Conservation (phyloP, 2,888 invertebrate genomes). For the Caenorhabditis uteleia region DNA sequence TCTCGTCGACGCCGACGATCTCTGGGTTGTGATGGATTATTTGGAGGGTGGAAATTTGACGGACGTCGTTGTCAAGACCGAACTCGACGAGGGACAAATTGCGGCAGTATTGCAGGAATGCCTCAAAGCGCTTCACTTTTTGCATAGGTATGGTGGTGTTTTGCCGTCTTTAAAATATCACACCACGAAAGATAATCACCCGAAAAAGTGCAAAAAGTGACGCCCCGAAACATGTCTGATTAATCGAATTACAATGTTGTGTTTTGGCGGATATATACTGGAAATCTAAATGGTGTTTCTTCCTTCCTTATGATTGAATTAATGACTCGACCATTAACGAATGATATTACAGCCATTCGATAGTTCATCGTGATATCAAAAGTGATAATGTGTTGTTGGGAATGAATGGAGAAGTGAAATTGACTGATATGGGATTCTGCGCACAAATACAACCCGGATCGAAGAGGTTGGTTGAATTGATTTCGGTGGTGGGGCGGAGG, state of each 20-base stretch:
- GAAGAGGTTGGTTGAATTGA: constrained; percentile 76
- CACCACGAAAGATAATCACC: no score
- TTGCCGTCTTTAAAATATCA: no score
- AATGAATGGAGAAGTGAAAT: constrained; percentile 75
- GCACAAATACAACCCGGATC: constrained; percentile 89
- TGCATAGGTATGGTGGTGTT: constrained; percentile 75
- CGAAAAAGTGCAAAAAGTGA: no score
- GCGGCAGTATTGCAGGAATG: constrained; percentile 90
- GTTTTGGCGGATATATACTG: not conserved
- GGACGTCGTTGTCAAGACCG: constrained; percentile 77
- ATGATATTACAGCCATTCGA: constrained; percentile 74
- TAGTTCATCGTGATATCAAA: constrained; percentile 93
- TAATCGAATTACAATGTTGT: no score
- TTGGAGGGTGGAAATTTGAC: constrained; percentile 90
- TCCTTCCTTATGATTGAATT: not conserved
- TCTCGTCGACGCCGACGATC: constrained; percentile 77
- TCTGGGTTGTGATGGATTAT: constrained; percentile 97
- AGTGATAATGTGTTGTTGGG: constrained; percentile 94
- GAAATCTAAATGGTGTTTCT: not conserved
- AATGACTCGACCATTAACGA: not conserved
- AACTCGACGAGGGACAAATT: constrained; percentile 95
- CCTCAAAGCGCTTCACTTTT: constrained; percentile 85
- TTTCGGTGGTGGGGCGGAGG: no score
- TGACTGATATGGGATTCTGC: constrained; percentile 92
- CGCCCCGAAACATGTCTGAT: no score